These are phyloP conservation scores for Phenganax marumi DNA, from an alignment of 92 coral and sea anemone genomes.

Conservation along the genomic window DNA sequence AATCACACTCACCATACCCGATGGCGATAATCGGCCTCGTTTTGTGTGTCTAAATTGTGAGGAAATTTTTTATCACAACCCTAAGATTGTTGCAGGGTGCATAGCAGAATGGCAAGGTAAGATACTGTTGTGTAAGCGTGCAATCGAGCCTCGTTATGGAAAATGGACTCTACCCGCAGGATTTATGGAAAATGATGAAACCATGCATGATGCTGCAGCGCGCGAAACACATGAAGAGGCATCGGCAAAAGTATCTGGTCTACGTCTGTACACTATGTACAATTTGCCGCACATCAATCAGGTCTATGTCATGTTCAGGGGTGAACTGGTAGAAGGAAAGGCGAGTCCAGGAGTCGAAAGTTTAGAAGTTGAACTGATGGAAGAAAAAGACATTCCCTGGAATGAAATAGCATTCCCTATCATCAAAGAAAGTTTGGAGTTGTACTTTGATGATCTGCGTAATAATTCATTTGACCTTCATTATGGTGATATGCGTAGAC, in stretches of 20 bases:
- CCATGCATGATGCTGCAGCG: neutral
- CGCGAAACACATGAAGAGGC: constrained; percentile 29
- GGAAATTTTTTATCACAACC: neutral
- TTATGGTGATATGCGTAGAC: neutral
- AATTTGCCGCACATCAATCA: neutral
- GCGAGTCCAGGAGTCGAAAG: neutral
- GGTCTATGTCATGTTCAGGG: neutral
- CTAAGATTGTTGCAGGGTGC: constrained; percentile 1
- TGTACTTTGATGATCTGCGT: neutral
- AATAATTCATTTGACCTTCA: neutral
- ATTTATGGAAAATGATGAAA: neutral
- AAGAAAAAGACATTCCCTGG: neutral
- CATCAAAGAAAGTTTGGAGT: neutral
- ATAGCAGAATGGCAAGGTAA: neutral
- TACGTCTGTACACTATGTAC: neutral
- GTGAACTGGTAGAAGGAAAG: neutral
- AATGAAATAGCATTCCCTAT: neutral
- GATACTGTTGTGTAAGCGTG: neutral
- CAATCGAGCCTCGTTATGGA: neutral
- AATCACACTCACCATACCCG: neutral
- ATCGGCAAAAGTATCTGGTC: neutral
- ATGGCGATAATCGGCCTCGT: neutral
- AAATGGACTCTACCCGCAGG: constrained; percentile 8
- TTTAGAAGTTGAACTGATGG: neutral
- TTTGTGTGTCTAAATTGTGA: neutral